Conservation (phyloP, 37 sponge, comb jelly and placozoan species). For the Beroe ovata region DNA sequence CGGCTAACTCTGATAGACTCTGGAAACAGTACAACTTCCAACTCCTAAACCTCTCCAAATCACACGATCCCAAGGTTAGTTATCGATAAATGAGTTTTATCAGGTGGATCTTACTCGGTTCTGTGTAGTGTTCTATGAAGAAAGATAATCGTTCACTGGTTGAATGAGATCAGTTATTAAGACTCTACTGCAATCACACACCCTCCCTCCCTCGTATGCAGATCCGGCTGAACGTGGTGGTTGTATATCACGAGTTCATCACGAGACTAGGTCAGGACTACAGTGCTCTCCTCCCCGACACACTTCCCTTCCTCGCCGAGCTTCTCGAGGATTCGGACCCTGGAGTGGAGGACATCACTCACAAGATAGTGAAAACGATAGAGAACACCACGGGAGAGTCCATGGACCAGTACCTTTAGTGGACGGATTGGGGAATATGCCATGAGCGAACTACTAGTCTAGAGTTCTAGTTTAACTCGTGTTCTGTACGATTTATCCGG, state of each 20-base stretch:
- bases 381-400: constrained; percentile 89
- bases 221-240: constrained; percentile 75
- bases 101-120: neutral
- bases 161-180: no score
- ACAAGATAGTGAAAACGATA: constrained; percentile 73
- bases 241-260: constrained; percentile 76
- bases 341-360: constrained; percentile 80
- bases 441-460: no score
- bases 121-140: neutral
- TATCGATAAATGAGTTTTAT: neutral
- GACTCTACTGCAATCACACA: no score
- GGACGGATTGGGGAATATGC: neutral
- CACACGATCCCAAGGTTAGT: constrained; percentile 72
- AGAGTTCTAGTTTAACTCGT: no score
- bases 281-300: constrained; percentile 84
- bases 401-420: constrained; percentile 83
- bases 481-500: no score
- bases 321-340: constrained; percentile 91
- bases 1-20: constrained; percentile 75
- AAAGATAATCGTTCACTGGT: no score
- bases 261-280: constrained; percentile 80
- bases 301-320: constrained; percentile 92
- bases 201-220: constrained; percentile 34
- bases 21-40: constrained; percentile 89
- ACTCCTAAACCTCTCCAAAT: constrained; percentile 77